Base-by-base conservation (phyloP, 2,797 vertebrate genomes). In the Danio tinwini region DNA sequence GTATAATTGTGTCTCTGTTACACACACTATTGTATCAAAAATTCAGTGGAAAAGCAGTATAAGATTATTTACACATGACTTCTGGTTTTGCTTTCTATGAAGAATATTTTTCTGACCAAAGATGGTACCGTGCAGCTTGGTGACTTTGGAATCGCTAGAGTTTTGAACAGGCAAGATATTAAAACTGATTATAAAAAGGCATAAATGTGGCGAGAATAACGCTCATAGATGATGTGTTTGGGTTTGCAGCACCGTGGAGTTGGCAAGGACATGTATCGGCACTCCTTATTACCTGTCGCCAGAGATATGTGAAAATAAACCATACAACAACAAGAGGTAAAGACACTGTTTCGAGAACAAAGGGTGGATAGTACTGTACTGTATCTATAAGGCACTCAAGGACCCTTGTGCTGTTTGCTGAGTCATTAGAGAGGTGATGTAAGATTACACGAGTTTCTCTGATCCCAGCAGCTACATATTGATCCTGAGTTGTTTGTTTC, bases 251-350 rank as follows among this genome's bases (percentile, higher is more conserved):
- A 99, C 98, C 19, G 95, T 97, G 4, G 98, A 99, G 82, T 83
- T 99, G 90, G 96, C 97, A 75, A 95, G 96, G 81, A 99, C 98
- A 71, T 98, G 97, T 87, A 99, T 99, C 82, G 98, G 98, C 77
- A 99, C 98, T 0, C 98, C 98, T 0, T 99, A 99, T 89, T 99
- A 99, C 85, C 89, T 99, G 73, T 99, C 98, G 0, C 98, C 98
- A 77, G 98, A 99, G 92, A 99, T 99, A 83, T 99, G 98, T 82
- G 97, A 98, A 92, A 99, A 98, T 85, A 98, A 97, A 86, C 98
- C 97, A 10, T 99, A 99, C 90, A 99, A 99, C 92, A 99, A 99
- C 90, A 99, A 99, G 93, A 99, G 98, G 98, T 99, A 94, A 17
- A 13, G 14, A 50, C 70, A 4, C 37, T 56, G 3, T 44, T 50